Evolutionary conservation across 2,797 vertebrate genomes (phyloP).

Genomic region (Micromesistius poutassou): DNA sequence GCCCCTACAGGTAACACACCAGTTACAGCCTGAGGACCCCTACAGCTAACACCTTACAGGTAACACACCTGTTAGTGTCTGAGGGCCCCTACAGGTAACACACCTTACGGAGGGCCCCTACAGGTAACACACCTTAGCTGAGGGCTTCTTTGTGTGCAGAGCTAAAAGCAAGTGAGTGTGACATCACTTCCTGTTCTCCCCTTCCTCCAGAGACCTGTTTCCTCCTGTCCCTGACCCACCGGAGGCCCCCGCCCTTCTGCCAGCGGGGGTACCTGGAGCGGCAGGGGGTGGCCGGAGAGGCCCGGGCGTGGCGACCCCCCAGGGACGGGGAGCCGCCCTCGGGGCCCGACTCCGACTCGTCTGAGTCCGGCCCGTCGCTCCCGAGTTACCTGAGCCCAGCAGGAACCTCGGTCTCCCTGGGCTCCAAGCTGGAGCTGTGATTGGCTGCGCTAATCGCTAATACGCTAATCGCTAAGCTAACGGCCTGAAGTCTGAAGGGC

Average conservation of each 20-base stretch:
- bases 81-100: too few relatives aligned
- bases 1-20: too few relatives aligned
- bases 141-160: too few relatives aligned
- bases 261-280: constrained; percentile 80
- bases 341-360: constrained; percentile 18
- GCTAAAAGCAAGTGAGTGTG: too few relatives aligned
- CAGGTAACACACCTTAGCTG: too few relatives aligned
- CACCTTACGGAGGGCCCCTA: too few relatives aligned
- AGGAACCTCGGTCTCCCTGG: constrained; percentile 60
- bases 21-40: too few relatives aligned
- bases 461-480: constrained; percentile 6
- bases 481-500: too few relatives aligned
- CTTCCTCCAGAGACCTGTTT: constrained; percentile 86
- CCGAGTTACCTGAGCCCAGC: constrained; percentile 50
- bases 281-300: constrained; percentile 74
- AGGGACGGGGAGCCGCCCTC: constrained; percentile 55
- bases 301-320: constrained; percentile 52
- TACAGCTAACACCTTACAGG: too few relatives aligned
- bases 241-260: constrained; percentile 85
- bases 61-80: too few relatives aligned
- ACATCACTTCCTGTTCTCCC: too few relatives aligned
- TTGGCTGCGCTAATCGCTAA: constrained; percentile 23
- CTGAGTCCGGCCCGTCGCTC: constrained; percentile 28
- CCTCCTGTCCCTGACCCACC: constrained; percentile 79
- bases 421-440: constrained; percentile 79